A percentile compares a stretch with the other conserved stretches of the same genome.
Evolutionary conservation across 2,888 invertebrate genomes (phyloP).

Genomic region (Phaonia tiefii): DNA sequence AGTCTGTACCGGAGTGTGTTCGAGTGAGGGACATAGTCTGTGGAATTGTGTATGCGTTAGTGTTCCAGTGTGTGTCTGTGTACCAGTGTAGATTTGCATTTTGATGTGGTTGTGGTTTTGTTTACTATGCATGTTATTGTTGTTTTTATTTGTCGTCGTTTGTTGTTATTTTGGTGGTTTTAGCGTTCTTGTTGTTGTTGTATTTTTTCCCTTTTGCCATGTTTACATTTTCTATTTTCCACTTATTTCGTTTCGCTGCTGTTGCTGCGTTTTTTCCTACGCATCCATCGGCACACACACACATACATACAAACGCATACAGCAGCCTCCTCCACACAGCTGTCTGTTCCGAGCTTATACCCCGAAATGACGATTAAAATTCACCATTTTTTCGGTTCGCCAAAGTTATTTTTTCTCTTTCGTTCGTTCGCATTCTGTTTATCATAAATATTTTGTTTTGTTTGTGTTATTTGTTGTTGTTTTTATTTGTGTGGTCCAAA

Average conservation of each 20-base stretch:
- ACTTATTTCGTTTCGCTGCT: not conserved
- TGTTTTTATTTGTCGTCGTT: constrained; percentile 28
- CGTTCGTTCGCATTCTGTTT: constrained; percentile 18
- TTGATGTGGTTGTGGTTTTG: constrained; percentile 51
- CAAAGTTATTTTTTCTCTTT: not conserved
- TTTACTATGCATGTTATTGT: constrained; percentile 34
- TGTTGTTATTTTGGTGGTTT: constrained; percentile 17
- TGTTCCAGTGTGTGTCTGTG: constrained; percentile 24
- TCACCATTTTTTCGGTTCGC: not conserved
- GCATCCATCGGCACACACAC: not conserved
- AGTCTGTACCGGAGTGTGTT: constrained; percentile 8
- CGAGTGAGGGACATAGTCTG: too few species aligned
- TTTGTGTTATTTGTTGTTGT: constrained; percentile 46
- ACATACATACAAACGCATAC: too few species aligned
- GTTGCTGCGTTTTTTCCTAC: not conserved
- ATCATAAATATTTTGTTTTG: constrained; percentile 60
- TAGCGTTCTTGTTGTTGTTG: not conserved
- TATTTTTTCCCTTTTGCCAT: not conserved
- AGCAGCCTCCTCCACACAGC: too few species aligned
- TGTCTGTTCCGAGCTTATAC: not conserved
- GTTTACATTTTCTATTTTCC: constrained; percentile 29
- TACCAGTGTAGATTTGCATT: constrained; percentile 42
- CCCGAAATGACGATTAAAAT: constrained; percentile 20
- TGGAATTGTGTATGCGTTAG: constrained; percentile 6
- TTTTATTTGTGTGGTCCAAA: constrained; percentile 42